Base-by-base conservation (phyloP, 2,797 vertebrate species). In the Sebastes steindachneri region DNA sequence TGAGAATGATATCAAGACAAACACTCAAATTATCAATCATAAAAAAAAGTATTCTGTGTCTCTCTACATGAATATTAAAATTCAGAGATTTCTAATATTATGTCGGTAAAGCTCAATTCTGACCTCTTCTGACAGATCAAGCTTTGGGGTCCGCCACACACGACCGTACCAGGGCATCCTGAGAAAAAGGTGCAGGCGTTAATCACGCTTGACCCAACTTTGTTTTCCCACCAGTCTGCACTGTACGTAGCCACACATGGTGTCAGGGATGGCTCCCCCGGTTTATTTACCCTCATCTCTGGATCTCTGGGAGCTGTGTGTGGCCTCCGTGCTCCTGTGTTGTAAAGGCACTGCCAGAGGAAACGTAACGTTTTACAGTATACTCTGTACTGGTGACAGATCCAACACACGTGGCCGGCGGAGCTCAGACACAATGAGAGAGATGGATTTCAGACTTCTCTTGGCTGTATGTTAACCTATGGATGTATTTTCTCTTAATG, bases 281-380 rank as follows among this genome's bases (percentile, higher is more conserved):
- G 96, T 98, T 97, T 97, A 97, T 97, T 97, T 97, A 96, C 94
- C 92, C 96, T 96, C 95, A 93, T 94, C 4, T 86, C 92, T 92
- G 95, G 95, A 94, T 77, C 90, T 91, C 87, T 94, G 80, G 23
- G 88, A 95, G 89, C 89, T 93, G 96, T 96, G 96, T 96, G 97
- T 97, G 97, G 96, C 95, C 97, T 89, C 80, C 35, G 69, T 83
- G 89, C 84, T 82, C 88, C 87, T 79, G 88, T 93, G 93, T 94
- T 96, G 94, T 95, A 96, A 96, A 96, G 93, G 91, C 72, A 71
- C 66, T 76, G 87, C 86, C 89, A 94, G 93, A 94, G 95, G 94
- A 96, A 97, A 95, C 66, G 73, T 91, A 91, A 92, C 77, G 63
- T 93, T 95, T 94, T 92, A 94, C 91, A 93, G 86, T 90, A 19